Evolutionary conservation across 2,797 vertebrate species (phyloP), one percentile per base, ranked within the genome.

Genomic region (Chlorospingus semifuscus): DNA sequence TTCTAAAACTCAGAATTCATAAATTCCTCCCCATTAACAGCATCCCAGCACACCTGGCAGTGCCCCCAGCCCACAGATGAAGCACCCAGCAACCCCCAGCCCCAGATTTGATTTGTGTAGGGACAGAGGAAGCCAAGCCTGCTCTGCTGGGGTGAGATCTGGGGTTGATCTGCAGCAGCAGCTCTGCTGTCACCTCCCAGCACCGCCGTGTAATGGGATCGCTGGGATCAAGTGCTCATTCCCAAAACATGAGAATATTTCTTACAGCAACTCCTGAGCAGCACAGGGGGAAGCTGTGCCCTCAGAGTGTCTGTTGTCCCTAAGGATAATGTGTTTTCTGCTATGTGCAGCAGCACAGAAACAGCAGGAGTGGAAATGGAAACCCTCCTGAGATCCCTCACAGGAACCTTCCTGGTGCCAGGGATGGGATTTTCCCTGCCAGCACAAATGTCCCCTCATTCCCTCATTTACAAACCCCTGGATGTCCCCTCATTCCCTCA

Each of bases 21-120:
- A 14, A 53, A 71, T 64, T 49, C 26, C 22, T 57, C 7, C 8
- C 42, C 0, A 0, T 4, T 19, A 34, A 7, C 0, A 0, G 5
- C 5, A 2, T 4, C 29, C 16, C 41, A 6, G 39, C 12, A 3
- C 1, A 13, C 57, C 63, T 41, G 75, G 37, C 30, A 52, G 47
- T 2, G 8, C 3, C 24, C 14, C 42, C 42, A 18, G 49, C 34
- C n/a, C 18, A 15, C 0, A 0, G n/a, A 9, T 3, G 37, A 24
- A 20, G 19, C n/a, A 42, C 11, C 8, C 3, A 15, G 57, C 44
- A 66, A 1, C 15, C 37, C 15, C 17, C 5, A 2, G n/a, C 15
- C 32, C 72, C 8, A 2, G 17, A 17, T 2, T 7, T 15, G 53
- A 23, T 55, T 6, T 12, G 39, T 21, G 82, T 0, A 6, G n/a